phyloP scores from a whole-genome alignment of 1,140 invertebrate genomes.

The Adoxophyes honmai region DNA sequence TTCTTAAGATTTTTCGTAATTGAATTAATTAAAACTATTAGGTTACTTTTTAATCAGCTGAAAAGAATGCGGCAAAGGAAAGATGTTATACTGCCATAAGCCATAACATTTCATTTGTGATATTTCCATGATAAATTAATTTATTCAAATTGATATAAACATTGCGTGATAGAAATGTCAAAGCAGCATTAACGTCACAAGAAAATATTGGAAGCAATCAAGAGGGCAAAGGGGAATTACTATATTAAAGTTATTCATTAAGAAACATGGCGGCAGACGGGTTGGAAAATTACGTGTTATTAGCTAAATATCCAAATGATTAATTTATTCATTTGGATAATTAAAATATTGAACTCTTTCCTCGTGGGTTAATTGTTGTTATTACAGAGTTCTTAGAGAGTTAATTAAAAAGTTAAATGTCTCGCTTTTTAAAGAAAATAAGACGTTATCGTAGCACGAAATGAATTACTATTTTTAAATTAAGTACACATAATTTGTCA shows the following conservation, averaged over 20 bases:
- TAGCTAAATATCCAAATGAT: no score
- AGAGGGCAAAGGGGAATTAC: constrained; percentile 6
- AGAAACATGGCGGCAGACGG: background rate
- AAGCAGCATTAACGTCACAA: background rate
- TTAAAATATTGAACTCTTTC: background rate
- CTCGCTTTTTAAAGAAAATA: no score
- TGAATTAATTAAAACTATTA: background rate
- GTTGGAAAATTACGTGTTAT: background rate
- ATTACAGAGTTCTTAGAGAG: background rate
- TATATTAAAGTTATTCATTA: constrained; percentile 5
- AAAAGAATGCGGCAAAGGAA: background rate
- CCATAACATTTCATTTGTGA: background rate
- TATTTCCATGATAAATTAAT: background rate
- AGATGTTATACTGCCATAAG: no score
- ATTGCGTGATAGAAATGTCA: background rate
- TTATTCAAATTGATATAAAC: background rate
- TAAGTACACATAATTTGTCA: no score
- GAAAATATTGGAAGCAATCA: constrained; percentile 5
- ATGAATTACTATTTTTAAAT: no score
- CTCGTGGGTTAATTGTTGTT: background rate
- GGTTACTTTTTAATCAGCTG: background rate
- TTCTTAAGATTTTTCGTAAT: no score
- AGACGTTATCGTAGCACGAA: no score
- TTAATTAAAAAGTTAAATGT: background rate
- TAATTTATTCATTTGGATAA: constrained; percentile 10